Percentiles rank a stretch among this genome's conserved stretches.
Evolutionary conservation across 2,888 invertebrate genomes (phyloP).

Genomic region (Cephus spinipes): DNA sequence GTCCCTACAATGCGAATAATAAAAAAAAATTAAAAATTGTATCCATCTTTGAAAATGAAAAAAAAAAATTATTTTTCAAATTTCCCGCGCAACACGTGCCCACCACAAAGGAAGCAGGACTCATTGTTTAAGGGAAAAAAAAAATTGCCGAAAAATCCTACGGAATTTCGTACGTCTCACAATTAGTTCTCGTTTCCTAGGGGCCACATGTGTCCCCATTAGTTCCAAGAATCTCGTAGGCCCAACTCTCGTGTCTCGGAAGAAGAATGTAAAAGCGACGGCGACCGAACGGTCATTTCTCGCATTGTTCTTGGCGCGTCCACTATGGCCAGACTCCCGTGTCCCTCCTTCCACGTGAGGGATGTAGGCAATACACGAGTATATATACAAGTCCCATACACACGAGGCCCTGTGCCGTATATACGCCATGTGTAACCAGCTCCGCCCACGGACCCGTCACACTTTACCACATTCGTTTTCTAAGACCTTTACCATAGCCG

Average conservation of each 20-base stretch:
- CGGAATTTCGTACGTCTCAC: slow-evolving; percentile 13
- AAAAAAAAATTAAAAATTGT: background rate
- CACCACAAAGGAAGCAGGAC: background rate
- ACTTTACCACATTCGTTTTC: background rate
- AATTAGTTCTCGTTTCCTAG: slow-evolving; percentile 20
- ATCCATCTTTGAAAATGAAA: background rate
- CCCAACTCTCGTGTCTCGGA: background rate
- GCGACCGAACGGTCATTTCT: slow-evolving; percentile 28
- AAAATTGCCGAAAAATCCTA: background rate
- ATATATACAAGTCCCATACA: background rate
- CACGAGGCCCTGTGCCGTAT: background rate
- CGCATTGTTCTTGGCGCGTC: slow-evolving; percentile 29
- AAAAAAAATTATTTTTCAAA: background rate
- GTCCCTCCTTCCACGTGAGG: background rate
- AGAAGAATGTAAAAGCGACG: slow-evolving; percentile 10
- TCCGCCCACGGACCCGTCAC: slow-evolving; percentile 6
- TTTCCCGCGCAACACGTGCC: background rate
- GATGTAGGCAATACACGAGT: background rate
- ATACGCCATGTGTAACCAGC: slow-evolving; percentile 4
- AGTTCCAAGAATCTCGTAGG: slow-evolving; percentile 19
- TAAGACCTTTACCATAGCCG: background rate
- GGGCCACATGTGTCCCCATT: slow-evolving; percentile 9
- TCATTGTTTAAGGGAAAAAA: slow-evolving; percentile 1
- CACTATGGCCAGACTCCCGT: background rate
- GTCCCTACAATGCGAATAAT: slow-evolving; percentile 38